Evolutionary conservation across 2,888 invertebrate species (phyloP), one percentile per base, ranked within the genome.

Genomic region (Calliopum simillimum): DNA sequence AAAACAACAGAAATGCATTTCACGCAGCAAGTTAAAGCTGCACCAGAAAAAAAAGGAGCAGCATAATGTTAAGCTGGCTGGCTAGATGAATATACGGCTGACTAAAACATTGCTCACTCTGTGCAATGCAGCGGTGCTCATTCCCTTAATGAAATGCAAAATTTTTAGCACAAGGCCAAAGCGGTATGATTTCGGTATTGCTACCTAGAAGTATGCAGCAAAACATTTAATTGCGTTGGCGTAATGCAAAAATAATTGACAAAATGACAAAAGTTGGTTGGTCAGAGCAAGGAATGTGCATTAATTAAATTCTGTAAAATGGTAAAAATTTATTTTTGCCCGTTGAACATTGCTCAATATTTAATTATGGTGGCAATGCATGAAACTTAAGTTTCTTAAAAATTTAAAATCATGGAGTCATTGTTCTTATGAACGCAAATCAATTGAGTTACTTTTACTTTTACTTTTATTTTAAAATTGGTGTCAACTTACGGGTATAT

Each of bases 1-100:
- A 79, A 77, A 76, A 78, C 79, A 77, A 73, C 73, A 77, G 74
- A 80, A 80, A 80, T 80, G 77, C 79, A 79, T 79, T 79, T 79
- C 14, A 75, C 76, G 78, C 73, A 70, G 76, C 74, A 72, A n/a
- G 70, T 72, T 71, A 72, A 61, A 67, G 23, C 61, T 21, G 44
- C 21, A 44, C 16, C 13, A 14, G 13, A 19, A 58, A 58, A 58
- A 58, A 25, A 33, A 14, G 12, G 13, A 11, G 55, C 23, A 21
- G 33, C 33, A 33, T 33, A 8, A 8, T 33, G 8, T 33, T 33
- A 33, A 33, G 33, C 8, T 33, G 33, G 33, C 33, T 33, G 33
- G 33, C n/a, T n/a, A n/a, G n/a, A n/a, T n/a, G n/a, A n/a, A n/a
- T n/a, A n/a, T n/a, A n/a, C n/a, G n/a, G n/a, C 2, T 33, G 33